A percentile compares a stretch with the other conserved stretches of the same genome.
These are phyloP conservation scores for Orycteropus afer DNA, from an alignment of 2,113 vertebrate genomes.

Conservation along the genomic window DNA sequence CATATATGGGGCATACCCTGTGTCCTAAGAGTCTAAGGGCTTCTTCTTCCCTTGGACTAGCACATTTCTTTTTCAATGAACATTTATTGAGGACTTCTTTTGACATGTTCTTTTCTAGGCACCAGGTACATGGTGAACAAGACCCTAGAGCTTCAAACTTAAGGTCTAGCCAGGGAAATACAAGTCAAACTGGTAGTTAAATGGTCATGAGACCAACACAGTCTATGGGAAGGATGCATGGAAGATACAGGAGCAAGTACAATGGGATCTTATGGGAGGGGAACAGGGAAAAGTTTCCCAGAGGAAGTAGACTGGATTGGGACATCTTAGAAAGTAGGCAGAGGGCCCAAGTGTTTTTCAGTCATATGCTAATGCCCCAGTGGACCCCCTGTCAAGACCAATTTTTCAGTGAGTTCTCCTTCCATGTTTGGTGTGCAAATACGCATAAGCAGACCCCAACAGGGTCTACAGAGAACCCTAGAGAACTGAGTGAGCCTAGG, in stretches of 20 bases:
- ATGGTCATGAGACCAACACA: background rate
- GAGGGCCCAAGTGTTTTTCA: background rate
- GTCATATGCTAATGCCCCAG: background rate
- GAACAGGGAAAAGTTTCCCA: background rate
- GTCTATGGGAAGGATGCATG: background rate
- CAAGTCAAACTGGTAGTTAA: background rate
- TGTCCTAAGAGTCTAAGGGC: background rate
- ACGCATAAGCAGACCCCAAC: background rate
- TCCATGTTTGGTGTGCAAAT: background rate
- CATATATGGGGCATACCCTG: background rate
- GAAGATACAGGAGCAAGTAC: background rate
- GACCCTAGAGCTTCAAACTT: background rate
- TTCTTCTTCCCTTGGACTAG: background rate
- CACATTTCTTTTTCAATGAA: background rate
- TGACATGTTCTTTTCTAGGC: background rate
- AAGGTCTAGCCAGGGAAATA: background rate
- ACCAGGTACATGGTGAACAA: background rate
- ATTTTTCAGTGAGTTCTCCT: background rate
- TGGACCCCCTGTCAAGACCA: background rate
- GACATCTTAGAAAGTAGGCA: conserved; percentile 27
- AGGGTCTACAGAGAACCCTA: background rate
- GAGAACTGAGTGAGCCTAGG: background rate
- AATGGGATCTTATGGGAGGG: background rate
- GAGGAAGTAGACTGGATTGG: background rate
- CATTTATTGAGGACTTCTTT: background rate